These are phyloP conservation scores for Amphibalanus amphitrite DNA, from an alignment of 1,140 invertebrate genomes.

Conservation along the genomic window DNA sequence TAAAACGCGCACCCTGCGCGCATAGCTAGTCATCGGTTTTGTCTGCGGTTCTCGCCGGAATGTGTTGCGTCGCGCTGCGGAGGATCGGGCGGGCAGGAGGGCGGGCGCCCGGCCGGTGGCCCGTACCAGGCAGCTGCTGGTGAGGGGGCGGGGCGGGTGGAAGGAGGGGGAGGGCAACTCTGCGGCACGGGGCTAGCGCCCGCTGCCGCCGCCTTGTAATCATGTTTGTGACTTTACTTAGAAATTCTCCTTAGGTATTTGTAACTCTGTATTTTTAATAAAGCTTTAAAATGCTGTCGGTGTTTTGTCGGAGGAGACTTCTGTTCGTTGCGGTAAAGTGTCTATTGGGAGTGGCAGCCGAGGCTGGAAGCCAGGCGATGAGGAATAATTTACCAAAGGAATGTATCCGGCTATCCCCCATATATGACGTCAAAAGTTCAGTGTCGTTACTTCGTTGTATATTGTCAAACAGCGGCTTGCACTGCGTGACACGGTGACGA, in stretches of 20 bases:
- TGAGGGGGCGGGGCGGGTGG: not conserved
- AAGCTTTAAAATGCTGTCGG: not conserved
- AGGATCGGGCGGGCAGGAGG: not conserved
- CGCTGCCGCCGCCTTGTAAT: not conserved
- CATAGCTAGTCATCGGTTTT: not conserved
- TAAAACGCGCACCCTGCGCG: not conserved
- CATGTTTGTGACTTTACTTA: not conserved
- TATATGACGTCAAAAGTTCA: no score
- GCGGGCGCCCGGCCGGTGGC: no score
- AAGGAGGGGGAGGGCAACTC: not conserved
- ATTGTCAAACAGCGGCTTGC: no score
- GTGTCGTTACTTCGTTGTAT: no score
- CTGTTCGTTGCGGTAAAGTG: no score
- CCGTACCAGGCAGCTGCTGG: not conserved
- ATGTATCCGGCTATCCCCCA: no score
- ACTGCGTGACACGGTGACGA: no score
- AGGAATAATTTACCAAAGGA: no score
- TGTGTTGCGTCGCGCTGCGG: no score
- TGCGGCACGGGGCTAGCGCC: no score
- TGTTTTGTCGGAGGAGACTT: not conserved
- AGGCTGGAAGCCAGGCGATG: no score
- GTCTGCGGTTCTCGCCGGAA: not conserved
- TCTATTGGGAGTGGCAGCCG: no score
- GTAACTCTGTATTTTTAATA: not conserved
- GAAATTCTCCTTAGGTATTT: not conserved